These are phyloP conservation scores for Petroica traversi DNA, from an alignment of 2,113 vertebrate species.

Conservation along the genomic window DNA sequence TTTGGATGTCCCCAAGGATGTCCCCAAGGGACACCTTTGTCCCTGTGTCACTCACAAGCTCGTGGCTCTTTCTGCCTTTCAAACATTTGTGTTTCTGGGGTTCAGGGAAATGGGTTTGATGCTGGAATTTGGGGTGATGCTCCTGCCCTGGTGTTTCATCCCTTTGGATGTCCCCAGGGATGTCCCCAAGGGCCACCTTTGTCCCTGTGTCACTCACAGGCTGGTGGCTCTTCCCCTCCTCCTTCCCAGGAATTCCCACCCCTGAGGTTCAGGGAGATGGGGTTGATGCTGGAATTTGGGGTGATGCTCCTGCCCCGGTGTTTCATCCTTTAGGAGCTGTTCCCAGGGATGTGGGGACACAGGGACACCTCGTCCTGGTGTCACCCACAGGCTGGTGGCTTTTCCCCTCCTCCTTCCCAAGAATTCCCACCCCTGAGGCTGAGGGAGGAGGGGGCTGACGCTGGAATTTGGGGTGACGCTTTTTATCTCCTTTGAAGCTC, in stretches of 20 bases:
- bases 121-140: not conserved
- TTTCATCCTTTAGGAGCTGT: rapidly evolving
- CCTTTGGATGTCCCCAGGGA: rapidly evolving
- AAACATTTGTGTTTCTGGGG: rapidly evolving
- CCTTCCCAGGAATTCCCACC: rapidly evolving
- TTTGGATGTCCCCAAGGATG: too few species aligned
- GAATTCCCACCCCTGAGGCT: too few species aligned
- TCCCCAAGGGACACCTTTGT: not conserved
- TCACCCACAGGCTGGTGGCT: not conserved
- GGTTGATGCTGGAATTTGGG: not conserved
- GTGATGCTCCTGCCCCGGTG: not conserved
- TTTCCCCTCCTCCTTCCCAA: too few species aligned
- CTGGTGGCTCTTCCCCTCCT: not conserved
- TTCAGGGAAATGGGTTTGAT: not conserved
- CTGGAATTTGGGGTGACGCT: too few species aligned
- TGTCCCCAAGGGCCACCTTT: not conserved
- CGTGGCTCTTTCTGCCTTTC: too few species aligned
- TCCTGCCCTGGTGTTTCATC: not conserved
- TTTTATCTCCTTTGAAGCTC: too few species aligned
- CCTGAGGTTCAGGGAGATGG: too few species aligned
- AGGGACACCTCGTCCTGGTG: not conserved
- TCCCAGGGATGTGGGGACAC: not conserved
- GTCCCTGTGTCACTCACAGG: not conserved
- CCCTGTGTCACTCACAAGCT: not conserved
- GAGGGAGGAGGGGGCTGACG: too few species aligned